phyloP scores from a whole-genome alignment of 2,797 vertebrate genomes.

The Moxostoma hubbsi region DNA sequence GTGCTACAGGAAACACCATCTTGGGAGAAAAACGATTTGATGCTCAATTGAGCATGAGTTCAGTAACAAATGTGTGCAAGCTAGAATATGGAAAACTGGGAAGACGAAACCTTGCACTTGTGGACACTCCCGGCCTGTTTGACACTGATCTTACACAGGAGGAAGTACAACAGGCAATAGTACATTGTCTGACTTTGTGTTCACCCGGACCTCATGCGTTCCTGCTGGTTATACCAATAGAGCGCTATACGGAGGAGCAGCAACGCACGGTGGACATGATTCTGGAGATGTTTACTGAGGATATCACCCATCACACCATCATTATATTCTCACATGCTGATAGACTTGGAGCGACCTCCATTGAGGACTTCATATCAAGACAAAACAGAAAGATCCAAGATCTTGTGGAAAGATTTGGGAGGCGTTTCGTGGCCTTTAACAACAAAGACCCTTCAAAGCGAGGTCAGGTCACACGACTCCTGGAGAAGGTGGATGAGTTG shows the following conservation, averaged over 20 bases:
- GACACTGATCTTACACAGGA: conserved; percentile 15
- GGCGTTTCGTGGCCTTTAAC: conserved; percentile 44
- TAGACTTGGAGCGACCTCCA: conserved; percentile 4
- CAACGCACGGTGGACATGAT: conserved; percentile 36
- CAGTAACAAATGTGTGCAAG: conserved; percentile 49
- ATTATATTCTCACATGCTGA: conserved; percentile 57
- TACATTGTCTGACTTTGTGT: conserved; percentile 38
- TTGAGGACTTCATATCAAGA: conserved; percentile 28
- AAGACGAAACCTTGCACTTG: background rate
- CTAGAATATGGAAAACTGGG: background rate
- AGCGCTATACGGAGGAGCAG: conserved; percentile 48
- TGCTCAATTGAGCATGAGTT: background rate
- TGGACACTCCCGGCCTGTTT: conserved; percentile 67
- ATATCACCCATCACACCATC: conserved; percentile 41
- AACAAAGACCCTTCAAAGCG: conserved; percentile 32
- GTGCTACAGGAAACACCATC: conserved; percentile 65
- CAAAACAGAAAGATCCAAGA: conserved; percentile 37
- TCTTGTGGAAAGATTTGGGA: conserved; percentile 30
- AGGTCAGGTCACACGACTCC: conserved; percentile 45
- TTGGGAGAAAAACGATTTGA: background rate
- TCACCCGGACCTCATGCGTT: conserved; percentile 57
- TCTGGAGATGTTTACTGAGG: conserved; percentile 24
- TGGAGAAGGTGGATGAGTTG: conserved; percentile 38
- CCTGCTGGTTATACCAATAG: conserved; percentile 53
- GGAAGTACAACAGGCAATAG: conserved; percentile 6